phyloP scores from a whole-genome alignment of 2,113 vertebrate species.

The Morone chrysops region DNA sequence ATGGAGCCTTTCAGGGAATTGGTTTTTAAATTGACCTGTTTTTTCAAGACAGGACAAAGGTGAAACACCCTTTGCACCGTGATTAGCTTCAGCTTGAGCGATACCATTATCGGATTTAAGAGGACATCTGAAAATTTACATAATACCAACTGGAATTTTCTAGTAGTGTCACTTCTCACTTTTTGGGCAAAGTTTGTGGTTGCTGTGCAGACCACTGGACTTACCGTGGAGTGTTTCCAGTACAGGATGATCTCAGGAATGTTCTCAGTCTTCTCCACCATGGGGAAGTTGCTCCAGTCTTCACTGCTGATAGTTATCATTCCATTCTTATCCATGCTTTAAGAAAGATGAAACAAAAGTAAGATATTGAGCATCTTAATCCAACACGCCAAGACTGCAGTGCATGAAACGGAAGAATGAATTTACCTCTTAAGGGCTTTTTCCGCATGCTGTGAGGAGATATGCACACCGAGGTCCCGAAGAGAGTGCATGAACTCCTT shows the following conservation, averaged over 20 bases:
- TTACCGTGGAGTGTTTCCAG: slow-evolving; percentile 98
- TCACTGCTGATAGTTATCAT: slow-evolving; percentile 95
- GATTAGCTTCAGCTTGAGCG: background rate
- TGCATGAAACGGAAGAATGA: background rate
- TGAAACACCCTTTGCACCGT: background rate
- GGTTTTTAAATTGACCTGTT: slow-evolving; percentile 1
- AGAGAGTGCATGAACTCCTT: slow-evolving; percentile 94
- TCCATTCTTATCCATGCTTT: slow-evolving; percentile 96
- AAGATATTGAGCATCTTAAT: background rate
- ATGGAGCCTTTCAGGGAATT: background rate
- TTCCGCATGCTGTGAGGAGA: slow-evolving; percentile 92
- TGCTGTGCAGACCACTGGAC: slow-evolving; percentile 25
- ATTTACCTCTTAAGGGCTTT: slow-evolving; percentile 92
- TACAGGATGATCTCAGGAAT: slow-evolving; percentile 98
- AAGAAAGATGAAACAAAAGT: background rate
- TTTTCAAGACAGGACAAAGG: background rate
- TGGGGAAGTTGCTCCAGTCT: slow-evolving; percentile 93
- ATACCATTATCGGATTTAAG: background rate
- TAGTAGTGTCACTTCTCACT: background rate
- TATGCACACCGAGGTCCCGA: slow-evolving; percentile 92
- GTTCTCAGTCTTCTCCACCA: slow-evolving; percentile 90
- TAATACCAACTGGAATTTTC: background rate
- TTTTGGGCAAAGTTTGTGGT: background rate
- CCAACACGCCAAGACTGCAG: background rate
- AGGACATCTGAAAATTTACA: background rate